phyloP scores from a whole-genome alignment of 2,797 vertebrate genomes.

The Falco concolor region DNA sequence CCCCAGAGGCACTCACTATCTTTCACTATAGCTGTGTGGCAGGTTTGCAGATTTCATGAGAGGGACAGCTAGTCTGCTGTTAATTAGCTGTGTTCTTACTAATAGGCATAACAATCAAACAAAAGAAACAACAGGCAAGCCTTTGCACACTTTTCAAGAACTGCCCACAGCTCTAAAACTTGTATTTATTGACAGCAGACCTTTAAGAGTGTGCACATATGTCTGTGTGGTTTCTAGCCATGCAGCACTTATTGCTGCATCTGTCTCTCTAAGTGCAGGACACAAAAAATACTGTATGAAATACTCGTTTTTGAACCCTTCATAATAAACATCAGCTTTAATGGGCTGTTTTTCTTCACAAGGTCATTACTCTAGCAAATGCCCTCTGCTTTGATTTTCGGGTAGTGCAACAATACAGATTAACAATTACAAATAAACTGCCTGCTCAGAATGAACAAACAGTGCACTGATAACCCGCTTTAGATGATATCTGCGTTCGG shows the following conservation, averaged over 20 bases:
- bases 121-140: background rate
- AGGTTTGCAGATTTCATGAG: conserved; percentile 9
- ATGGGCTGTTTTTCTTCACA: background rate
- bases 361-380: background rate
- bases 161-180: background rate
- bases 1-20: background rate
- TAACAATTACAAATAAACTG: background rate
- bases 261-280: background rate
- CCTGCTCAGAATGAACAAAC: background rate
- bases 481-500: background rate
- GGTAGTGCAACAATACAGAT: background rate
- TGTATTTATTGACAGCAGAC: background rate
- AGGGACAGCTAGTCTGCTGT: background rate
- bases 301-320: background rate
- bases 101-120: background rate
- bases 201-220: background rate
- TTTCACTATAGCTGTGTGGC: background rate
- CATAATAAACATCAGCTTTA: background rate
- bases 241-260: background rate
- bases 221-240: background rate
- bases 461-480: background rate
- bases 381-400: background rate
- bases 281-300: background rate
- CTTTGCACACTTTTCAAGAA: background rate
- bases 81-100: conserved; percentile 29